Conservation (phyloP, 2,113 vertebrate species). For the Nerophis lumbriciformis region DNA sequence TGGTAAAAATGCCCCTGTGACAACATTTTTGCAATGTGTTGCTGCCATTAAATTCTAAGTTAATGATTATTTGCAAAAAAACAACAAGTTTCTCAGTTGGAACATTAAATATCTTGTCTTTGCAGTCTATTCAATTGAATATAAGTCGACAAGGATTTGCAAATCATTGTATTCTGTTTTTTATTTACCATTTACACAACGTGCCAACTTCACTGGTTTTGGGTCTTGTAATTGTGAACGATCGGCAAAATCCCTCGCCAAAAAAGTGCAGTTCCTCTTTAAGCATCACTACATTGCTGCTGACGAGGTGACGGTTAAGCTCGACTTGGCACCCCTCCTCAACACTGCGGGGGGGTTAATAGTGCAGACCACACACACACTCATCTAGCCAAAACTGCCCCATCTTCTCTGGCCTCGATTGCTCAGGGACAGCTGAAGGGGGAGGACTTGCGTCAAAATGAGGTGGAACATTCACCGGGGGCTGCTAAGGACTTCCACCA, state of each 20-base stretch:
- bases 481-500: not conserved
- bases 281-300: slow-evolving; percentile 18
- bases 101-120: too few species aligned
- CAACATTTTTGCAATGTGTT: too few species aligned
- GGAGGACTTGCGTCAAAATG: not conserved
- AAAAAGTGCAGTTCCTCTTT: not conserved
- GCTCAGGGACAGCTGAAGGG: slow-evolving; percentile 1
- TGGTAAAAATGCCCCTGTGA: too few species aligned
- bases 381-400: slow-evolving; percentile 13
- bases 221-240: too few species aligned
- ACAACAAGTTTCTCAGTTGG: too few species aligned
- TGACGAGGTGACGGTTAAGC: slow-evolving; percentile 41
- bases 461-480: slow-evolving; percentile 1
- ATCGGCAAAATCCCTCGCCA: too few species aligned
- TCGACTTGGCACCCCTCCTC: slow-evolving; percentile 34
- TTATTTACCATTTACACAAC: not conserved
- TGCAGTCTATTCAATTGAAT: too few species aligned
- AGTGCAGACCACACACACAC: slow-evolving; percentile 13
- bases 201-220: not conserved
- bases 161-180: too few species aligned
- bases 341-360: slow-evolving; percentile 29
- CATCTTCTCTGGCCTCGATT: slow-evolving; percentile 4
- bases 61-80: too few species aligned
- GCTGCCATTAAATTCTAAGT: too few species aligned
- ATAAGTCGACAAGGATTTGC: too few species aligned